phyloP scores from a whole-genome alignment of 2,113 vertebrate species.

The Sylvietta virens region DNA sequence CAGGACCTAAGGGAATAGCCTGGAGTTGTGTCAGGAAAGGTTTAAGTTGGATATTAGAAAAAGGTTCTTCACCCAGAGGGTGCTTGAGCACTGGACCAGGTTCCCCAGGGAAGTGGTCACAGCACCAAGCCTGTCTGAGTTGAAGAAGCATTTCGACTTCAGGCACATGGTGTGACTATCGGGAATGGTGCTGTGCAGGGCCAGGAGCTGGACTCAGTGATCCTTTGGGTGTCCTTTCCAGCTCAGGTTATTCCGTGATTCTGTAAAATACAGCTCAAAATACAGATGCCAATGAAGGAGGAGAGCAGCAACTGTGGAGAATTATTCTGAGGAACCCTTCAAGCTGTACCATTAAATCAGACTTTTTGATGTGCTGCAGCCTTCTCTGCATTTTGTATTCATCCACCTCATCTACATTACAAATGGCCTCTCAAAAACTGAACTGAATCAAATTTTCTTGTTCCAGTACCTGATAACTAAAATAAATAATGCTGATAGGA shows the following conservation, averaged over 20 bases:
- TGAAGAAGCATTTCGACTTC: background rate
- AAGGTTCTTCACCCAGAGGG: background rate
- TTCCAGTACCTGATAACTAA: conserved; percentile 18
- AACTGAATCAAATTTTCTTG: conserved; percentile 4
- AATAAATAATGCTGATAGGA: conserved; percentile 13
- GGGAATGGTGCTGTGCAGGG: background rate
- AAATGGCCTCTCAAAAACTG: background rate
- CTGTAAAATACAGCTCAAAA: background rate
- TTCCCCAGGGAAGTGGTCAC: background rate
- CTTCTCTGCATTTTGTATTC: background rate
- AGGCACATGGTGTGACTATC: background rate
- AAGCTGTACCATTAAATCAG: background rate
- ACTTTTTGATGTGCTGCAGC: background rate
- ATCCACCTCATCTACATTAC: background rate
- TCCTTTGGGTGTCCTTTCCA: background rate
- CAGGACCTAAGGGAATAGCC: background rate
- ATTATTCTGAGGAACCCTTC: background rate
- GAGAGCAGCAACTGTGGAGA: background rate
- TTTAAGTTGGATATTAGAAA: background rate
- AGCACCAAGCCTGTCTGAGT: background rate
- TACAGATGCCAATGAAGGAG: background rate
- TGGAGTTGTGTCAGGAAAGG: background rate
- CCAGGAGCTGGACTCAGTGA: background rate
- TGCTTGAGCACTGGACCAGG: background rate
- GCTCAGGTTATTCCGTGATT: background rate